Evolutionary conservation across 2,888 invertebrate species (phyloP), one percentile per base, ranked within the genome.

Genomic region (Lucinisca nassula): DNA sequence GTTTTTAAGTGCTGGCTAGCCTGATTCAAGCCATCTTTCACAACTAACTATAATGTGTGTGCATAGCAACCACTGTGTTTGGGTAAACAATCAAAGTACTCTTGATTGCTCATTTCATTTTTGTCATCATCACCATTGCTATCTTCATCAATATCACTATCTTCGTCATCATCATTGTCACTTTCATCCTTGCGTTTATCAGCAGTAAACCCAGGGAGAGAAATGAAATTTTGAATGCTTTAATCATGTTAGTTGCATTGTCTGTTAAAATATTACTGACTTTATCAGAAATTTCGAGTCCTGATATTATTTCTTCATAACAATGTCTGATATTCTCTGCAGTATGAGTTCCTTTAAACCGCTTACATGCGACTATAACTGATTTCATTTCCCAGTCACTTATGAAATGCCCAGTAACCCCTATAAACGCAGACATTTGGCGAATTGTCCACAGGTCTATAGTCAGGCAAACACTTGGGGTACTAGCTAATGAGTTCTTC

Each of bases 391-490:
- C 30, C 51, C 77, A 82, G 55, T 86, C 84, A n/a, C n/a, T 0
- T 27, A 88, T 82, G 37, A 45, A 86, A 35, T 90, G 84, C 3
- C 82, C 84, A 14, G 86, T 90, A 4, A 88, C 80, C 3, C 84
- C 84, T 2, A 84, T 30, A 45, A 58, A 90, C 2, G 58, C 85
- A 21, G 32, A 58, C 85, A 82, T 90, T 61, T 85, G 90, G 3
- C 84, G 35, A 37, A 82, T 85, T 8, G 88, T 80, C 85, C 85
- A 90, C 0, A 90, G 32, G 51, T 90, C 90, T 0, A 88, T 76
- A 14, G 90, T 86, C 21, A 85, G 61, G 49, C 84, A 79, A 10
- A 90, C 32, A 90, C 73, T 85, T 38, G 70, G 55, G 21, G 80
- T 84, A n/a, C 14, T n/a, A 49, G 73, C 37, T 35, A 89, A 73